phyloP scores from a whole-genome alignment of 2,888 invertebrate genomes.

The Callinectes sapidus region DNA sequence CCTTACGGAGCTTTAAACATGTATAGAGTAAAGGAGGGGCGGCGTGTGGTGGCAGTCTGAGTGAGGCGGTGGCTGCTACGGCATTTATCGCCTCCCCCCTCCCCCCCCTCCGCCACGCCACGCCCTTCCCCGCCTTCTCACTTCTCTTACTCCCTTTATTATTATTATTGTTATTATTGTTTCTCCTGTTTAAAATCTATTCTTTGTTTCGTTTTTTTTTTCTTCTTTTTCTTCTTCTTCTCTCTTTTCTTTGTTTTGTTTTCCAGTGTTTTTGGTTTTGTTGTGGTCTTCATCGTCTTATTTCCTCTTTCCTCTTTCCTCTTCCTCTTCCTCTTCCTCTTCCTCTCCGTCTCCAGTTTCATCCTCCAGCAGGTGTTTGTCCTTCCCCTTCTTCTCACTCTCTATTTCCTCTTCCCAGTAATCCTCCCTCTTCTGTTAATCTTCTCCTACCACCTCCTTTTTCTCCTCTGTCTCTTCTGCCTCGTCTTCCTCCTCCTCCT shows the following conservation, averaged over 20 bases:
- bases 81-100: not conserved
- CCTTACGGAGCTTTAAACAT: slow-evolving; percentile 24
- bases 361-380: not conserved
- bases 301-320: not conserved
- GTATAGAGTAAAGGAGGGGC: not conserved
- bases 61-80: not conserved
- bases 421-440: not conserved
- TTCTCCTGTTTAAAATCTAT: not conserved
- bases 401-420: not conserved
- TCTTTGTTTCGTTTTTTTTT: not conserved
- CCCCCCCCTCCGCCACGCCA: not conserved
- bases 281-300: not conserved
- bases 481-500: not conserved
- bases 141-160: not conserved
- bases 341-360: not conserved
- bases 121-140: not conserved
- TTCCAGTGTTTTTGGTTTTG: not conserved
- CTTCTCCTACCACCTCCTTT: not conserved
- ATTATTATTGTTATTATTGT: not conserved
- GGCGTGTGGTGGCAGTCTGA: not conserved
- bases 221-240: not conserved
- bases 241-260: not conserved
- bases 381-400: not conserved
- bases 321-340: not conserved
- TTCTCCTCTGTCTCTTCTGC: not conserved